Evolutionary conservation across 2,888 invertebrate species (phyloP).

Genomic region (Cephalotes varians): DNA sequence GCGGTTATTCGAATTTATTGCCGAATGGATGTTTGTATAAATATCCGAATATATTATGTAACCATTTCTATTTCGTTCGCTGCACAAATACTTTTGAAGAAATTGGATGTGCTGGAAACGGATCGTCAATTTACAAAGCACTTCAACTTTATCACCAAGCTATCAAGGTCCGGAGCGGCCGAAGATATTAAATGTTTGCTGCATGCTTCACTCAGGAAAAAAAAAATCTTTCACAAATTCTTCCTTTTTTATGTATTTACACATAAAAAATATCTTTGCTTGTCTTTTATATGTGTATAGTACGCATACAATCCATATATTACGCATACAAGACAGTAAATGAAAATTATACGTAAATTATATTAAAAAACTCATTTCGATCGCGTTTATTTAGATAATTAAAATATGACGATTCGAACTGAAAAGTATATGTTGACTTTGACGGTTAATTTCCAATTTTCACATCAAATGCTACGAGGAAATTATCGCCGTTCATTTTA

Average conservation of each 20-base stretch:
- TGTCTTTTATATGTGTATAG: neutral
- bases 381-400: slow-evolving; percentile 21
- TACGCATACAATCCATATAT: neutral
- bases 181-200: slow-evolving; percentile 9
- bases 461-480: slow-evolving; percentile 13
- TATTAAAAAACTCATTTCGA: neutral
- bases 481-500: slow-evolving; percentile 55
- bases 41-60: neutral
- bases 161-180: neutral
- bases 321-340: neutral
- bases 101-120: slow-evolving; percentile 28
- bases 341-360: neutral
- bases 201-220: neutral
- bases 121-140: slow-evolving; percentile 42
- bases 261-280: neutral
- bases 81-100: slow-evolving; percentile 30
- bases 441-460: slow-evolving; percentile 16
- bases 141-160: slow-evolving; percentile 32
- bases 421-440: neutral
- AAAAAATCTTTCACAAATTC: slow-evolving; percentile 5
- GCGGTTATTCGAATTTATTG: neutral
- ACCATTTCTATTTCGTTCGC: slow-evolving; percentile 14
- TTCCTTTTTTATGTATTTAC: neutral
- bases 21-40: neutral
- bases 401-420: neutral